Conservation (phyloP, 2,113 vertebrate genomes). For the Callaeas wilsoni region DNA sequence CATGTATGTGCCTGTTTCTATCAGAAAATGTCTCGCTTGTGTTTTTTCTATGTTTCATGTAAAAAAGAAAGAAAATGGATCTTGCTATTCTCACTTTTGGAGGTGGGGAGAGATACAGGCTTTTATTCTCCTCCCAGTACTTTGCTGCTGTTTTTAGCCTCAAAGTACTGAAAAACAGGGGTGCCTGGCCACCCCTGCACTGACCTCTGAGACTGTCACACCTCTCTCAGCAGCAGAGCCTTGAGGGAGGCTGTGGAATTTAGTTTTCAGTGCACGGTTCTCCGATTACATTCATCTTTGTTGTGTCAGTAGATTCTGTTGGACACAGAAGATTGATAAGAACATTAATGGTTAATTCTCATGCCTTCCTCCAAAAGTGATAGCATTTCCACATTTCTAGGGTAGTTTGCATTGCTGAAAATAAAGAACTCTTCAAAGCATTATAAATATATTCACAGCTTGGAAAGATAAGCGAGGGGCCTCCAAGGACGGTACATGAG, state of each 20-base stretch:
- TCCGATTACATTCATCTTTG: neutral
- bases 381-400: constrained; percentile 22
- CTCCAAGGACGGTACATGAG: neutral
- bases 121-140: neutral
- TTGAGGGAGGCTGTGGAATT: neutral
- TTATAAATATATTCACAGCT: constrained; percentile 59
- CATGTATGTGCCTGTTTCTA: constrained; percentile 45
- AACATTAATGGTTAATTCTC: neutral
- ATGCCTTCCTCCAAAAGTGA: constrained; percentile 18
- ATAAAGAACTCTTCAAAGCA: constrained; percentile 29
- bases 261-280: neutral
- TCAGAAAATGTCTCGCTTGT: constrained; percentile 52
- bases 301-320: neutral
- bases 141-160: neutral
- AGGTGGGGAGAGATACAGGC: neutral
- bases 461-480: constrained; percentile 20
- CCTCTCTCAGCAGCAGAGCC: neutral
- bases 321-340: neutral
- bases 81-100: constrained; percentile 46
- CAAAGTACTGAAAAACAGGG: neutral
- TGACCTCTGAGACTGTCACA: neutral
- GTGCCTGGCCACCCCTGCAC: neutral
- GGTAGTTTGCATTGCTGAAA: constrained; percentile 35
- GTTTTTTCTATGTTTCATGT: constrained; percentile 59
- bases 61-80: constrained; percentile 39